Percentiles rank a stretch among this genome's conserved stretches.
Evolutionary conservation across 2,113 vertebrate species (phyloP).

Genomic region (Chlamydotis undulata): DNA sequence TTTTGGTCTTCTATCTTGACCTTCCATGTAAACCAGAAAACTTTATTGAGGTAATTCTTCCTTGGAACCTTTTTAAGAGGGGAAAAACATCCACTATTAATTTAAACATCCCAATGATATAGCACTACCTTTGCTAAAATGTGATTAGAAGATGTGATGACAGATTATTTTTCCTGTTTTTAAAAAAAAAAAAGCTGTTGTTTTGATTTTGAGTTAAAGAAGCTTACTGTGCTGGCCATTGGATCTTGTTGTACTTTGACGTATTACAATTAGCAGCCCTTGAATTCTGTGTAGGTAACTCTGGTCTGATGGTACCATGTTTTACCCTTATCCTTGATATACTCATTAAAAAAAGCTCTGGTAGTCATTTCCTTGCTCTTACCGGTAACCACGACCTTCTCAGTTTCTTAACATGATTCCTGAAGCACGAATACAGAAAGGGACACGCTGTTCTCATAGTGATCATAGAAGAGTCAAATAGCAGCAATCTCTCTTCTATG

Average conservation of each 20-base stretch:
- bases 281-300: background rate
- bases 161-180: background rate
- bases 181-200: background rate
- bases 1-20: background rate
- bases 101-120: background rate
- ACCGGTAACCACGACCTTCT: background rate
- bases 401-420: background rate
- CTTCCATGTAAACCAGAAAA: background rate
- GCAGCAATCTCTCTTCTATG: background rate
- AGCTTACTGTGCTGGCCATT: background rate
- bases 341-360: background rate
- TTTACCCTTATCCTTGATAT: background rate
- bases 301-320: fast-evolving
- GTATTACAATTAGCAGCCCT: background rate
- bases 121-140: background rate
- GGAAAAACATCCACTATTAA: background rate
- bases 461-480: background rate
- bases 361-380: background rate
- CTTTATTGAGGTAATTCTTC: background rate
- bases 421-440: background rate
- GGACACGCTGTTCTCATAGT: background rate
- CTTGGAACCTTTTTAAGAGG: background rate
- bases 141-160: background rate
- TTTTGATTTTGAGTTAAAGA: background rate
- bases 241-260: background rate